Base-by-base conservation (phyloP, 2,888 invertebrate genomes). In the Caradrina clavipalpis region DNA sequence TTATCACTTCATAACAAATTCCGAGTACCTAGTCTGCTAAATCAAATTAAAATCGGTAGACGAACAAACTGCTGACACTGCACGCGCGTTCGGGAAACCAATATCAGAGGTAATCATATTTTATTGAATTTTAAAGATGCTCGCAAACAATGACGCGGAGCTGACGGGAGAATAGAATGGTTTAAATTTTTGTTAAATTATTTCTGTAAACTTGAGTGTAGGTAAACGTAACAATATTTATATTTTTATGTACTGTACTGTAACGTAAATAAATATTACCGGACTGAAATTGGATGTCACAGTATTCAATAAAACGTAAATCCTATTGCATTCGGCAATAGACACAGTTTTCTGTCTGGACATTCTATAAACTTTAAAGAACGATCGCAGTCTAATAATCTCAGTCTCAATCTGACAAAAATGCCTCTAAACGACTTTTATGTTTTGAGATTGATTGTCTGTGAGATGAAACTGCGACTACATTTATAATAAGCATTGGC, bases 111-210 rank as follows among this genome's bases (percentile, higher is more conserved):
- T 53, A 51, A 65, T 61, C 55, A 74, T 74, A 53, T 63, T 77
- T 80, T 66, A 69, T 80, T 69, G 55, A 66, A 75, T 75, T 75
- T 79, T 62, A 63, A 75, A 77, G 56, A 39, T 65, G 56, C 56
- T 69, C 21, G 45, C 55, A 53, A 64, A 69, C 58, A 60, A 61
- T 57, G 39, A 58, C 22, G 31, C n/a, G 22, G 13, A 7, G 19
- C 31, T 42, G 67, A 58, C 75, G 22, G 31, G 54, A 42, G 39
- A 55, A 63, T 59, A 19, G 75, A 75, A 56, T 67, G 11, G 35
- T 21, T 53, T 21, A 39, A 51, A 47, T 53, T n/a, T 7, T 45
- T 39, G n/a, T 50, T n/a, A 47, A 47, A 4, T 56, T 35, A 26
- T 55, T 21, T 21, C 39, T 50, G 1, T 13, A 13, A 35, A 17